These are phyloP conservation scores for Pelusios castaneus DNA, from an alignment of 2,113 vertebrate genomes.

Conservation along the genomic window DNA sequence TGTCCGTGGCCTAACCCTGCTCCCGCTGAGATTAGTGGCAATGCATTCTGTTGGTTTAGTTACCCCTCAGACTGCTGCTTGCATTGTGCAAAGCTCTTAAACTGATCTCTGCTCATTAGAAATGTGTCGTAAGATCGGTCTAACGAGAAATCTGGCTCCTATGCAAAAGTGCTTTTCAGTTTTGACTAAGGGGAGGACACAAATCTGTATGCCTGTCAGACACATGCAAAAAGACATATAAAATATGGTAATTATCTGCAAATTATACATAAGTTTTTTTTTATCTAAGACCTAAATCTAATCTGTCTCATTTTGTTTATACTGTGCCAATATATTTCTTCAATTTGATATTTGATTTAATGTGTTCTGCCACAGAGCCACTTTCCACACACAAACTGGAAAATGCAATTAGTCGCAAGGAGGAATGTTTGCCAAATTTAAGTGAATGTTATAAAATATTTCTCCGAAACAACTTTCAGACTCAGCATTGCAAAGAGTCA, in stretches of 20 bases:
- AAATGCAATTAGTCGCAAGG: neutral
- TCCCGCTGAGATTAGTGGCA: neutral
- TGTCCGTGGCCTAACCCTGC: neutral
- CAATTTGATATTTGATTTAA: neutral
- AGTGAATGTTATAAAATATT: constrained; percentile 2
- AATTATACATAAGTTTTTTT: neutral
- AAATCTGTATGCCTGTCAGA: neutral
- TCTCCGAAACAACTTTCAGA: constrained; percentile 49
- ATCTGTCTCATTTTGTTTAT: neutral
- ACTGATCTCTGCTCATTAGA: neutral
- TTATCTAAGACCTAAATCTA: neutral
- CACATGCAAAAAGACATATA: neutral
- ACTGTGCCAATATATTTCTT: neutral
- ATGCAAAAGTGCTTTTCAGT: neutral
- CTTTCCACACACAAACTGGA: constrained; percentile 25
- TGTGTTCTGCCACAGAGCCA: neutral
- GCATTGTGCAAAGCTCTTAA: neutral
- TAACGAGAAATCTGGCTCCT: neutral
- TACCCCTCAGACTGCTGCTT: neutral
- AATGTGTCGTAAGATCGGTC: neutral
- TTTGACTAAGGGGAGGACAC: neutral
- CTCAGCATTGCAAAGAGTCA: neutral
- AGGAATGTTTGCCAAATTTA: constrained; percentile 13
- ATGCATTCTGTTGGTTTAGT: neutral
- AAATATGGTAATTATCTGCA: neutral